phyloP scores from a whole-genome alignment of 2,888 invertebrate genomes.

The Ceraclea dissimilis region DNA sequence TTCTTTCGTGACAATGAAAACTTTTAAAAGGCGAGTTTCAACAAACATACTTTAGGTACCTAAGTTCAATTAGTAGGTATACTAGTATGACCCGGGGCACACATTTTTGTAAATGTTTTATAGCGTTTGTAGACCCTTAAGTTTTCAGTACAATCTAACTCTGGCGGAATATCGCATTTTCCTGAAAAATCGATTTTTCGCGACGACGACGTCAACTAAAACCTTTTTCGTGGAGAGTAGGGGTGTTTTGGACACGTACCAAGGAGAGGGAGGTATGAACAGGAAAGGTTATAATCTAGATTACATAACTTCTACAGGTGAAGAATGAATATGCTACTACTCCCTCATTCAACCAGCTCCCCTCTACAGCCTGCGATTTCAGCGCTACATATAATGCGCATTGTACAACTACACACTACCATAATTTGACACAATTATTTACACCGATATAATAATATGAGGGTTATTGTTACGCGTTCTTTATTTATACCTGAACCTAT shows the following conservation, averaged over 20 bases:
- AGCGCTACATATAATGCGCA: too few species aligned
- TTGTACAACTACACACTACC: too few species aligned
- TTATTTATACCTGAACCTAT: too few species aligned
- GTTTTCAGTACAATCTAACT: conserved; percentile 1
- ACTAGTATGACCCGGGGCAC: not conserved
- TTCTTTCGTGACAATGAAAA: too few species aligned
- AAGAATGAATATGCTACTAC: conserved; percentile 13
- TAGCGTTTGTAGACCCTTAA: not conserved
- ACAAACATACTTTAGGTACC: not conserved
- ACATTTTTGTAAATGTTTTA: not conserved
- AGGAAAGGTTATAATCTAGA: conserved; percentile 15
- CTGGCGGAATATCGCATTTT: conserved; percentile 10
- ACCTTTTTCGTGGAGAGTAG: not conserved
- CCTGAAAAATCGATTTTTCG: conserved; percentile 11
- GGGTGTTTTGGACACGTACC: not conserved
- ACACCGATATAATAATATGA: too few species aligned
- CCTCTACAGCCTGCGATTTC: not conserved
- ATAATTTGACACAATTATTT: too few species aligned
- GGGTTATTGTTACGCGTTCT: too few species aligned
- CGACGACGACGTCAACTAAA: conserved; percentile 1
- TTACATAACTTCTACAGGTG: conserved; percentile 13
- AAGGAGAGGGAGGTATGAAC: not conserved
- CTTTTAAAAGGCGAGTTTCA: too few species aligned
- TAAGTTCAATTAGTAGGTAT: not conserved
- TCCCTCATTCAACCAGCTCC: not conserved